Conservation (phyloP, 2,113 vertebrate genomes). For the Progne subis region DNA sequence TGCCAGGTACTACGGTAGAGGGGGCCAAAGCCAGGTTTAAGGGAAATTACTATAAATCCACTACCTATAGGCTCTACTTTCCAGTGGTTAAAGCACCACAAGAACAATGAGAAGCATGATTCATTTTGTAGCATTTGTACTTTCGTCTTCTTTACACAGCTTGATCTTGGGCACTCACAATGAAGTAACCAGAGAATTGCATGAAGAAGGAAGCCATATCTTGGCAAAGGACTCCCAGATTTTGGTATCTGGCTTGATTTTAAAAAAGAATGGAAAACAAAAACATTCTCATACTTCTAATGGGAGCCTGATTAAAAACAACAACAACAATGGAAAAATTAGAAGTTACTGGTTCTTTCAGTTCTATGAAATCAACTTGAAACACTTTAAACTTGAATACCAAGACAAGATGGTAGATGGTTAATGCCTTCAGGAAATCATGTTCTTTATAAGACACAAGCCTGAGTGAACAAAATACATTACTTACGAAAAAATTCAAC, state of each 20-base stretch:
- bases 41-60: not conserved
- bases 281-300: not conserved
- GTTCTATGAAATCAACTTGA: not conserved
- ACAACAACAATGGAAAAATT: not conserved
- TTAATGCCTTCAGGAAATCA: not conserved
- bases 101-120: not conserved
- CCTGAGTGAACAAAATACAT: not conserved
- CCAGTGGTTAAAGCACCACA: not conserved
- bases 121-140: not conserved
- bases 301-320: not conserved
- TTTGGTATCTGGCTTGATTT: not conserved
- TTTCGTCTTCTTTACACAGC: not conserved
- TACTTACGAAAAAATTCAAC: not conserved
- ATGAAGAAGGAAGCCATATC: not conserved
- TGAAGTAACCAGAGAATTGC: not conserved
- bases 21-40: not conserved
- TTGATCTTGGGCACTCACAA: accelerated
- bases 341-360: not conserved
- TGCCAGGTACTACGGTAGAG: not conserved
- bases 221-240: conserved; percentile 13
- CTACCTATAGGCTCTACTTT: not conserved
- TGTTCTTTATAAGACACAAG: not conserved
- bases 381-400: not conserved
- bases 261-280: not conserved
- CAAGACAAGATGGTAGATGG: not conserved